Conservation (phyloP, 2,797 vertebrate genomes). For the Rhinella marina region DNA sequence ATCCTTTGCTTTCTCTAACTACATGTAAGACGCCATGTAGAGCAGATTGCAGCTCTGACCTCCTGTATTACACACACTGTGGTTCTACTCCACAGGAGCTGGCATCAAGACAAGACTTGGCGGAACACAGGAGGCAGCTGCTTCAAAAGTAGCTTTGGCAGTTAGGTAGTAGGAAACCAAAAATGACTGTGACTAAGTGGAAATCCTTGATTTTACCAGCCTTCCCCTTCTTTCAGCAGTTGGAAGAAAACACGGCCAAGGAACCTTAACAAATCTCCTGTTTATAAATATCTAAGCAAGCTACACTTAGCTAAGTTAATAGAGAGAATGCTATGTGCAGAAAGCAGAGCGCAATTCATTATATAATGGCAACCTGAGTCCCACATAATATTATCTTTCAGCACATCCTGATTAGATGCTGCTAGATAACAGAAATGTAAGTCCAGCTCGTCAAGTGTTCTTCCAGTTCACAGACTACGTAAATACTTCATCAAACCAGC, state of each 20-base stretch:
- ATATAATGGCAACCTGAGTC: background rate
- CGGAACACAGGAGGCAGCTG: constrained; percentile 52
- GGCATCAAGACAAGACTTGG: constrained; percentile 40
- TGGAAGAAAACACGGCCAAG: constrained; percentile 53
- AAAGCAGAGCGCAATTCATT: background rate
- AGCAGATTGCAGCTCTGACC: constrained; percentile 14
- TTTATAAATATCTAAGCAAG: constrained; percentile 54
- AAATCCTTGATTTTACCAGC: constrained; percentile 58
- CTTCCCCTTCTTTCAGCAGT: constrained; percentile 55
- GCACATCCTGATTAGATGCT: background rate
- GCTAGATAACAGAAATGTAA: background rate
- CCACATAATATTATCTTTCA: constrained; percentile 14
- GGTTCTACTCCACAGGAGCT: constrained; percentile 44
- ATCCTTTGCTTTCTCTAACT: constrained; percentile 1
- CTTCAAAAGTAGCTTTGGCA: constrained; percentile 56
- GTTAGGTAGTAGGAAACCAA: constrained; percentile 54
- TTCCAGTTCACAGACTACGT: background rate
- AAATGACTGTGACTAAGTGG: constrained; percentile 59
- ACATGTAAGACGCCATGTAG: background rate
- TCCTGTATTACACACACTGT: constrained; percentile 35
- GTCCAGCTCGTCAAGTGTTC: background rate
- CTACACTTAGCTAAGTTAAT: constrained; percentile 37
- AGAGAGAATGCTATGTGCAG: constrained; percentile 37
- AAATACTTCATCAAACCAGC: background rate
- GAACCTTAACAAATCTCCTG: constrained; percentile 51